Evolutionary conservation across 2,888 invertebrate species (phyloP).

Genomic region (Diaperis boleti): DNA sequence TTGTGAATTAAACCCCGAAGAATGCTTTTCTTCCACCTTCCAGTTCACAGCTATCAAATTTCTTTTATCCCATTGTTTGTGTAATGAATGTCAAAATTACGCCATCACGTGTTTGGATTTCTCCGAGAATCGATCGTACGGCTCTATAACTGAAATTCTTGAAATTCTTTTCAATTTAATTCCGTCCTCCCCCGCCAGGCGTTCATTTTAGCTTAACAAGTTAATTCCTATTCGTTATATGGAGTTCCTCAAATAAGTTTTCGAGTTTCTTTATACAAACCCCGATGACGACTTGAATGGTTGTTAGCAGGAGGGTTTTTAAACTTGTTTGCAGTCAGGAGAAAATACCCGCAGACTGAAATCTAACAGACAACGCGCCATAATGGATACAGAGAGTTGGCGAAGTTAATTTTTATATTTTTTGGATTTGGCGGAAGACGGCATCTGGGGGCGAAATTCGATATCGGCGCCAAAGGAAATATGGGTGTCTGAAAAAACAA

Average conservation of each 20-base stretch:
- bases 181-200: constrained; percentile 51
- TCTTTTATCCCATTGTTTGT: constrained; percentile 28
- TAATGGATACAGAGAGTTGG: constrained; percentile 34
- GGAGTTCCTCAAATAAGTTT: constrained; percentile 51
- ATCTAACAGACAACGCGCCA: constrained; percentile 37
- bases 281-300: constrained; percentile 41
- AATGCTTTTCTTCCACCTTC: constrained; percentile 18
- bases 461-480: constrained; percentile 47
- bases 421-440: constrained; percentile 2
- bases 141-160: constrained; percentile 48
- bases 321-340: constrained; percentile 46
- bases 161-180: constrained; percentile 58
- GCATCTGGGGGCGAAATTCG: constrained; percentile 41
- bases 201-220: constrained; percentile 60
- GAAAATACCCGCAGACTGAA: constrained; percentile 45
- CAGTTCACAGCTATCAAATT: constrained; percentile 14
- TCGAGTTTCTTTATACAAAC: constrained; percentile 43
- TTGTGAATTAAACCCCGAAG: not conserved
- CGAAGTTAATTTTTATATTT: constrained; percentile 20
- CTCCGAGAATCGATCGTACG: constrained; percentile 10
- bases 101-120: constrained; percentile 26
- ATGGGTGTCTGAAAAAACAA: not conserved
- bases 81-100: constrained; percentile 18
- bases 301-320: constrained; percentile 40
- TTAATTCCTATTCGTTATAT: constrained; percentile 58